A percentile compares a stretch with the other conserved stretches of the same genome.
These are phyloP conservation scores for Peromyscus eremicus DNA, from an alignment of 2,797 vertebrate species.

Conservation along the genomic window DNA sequence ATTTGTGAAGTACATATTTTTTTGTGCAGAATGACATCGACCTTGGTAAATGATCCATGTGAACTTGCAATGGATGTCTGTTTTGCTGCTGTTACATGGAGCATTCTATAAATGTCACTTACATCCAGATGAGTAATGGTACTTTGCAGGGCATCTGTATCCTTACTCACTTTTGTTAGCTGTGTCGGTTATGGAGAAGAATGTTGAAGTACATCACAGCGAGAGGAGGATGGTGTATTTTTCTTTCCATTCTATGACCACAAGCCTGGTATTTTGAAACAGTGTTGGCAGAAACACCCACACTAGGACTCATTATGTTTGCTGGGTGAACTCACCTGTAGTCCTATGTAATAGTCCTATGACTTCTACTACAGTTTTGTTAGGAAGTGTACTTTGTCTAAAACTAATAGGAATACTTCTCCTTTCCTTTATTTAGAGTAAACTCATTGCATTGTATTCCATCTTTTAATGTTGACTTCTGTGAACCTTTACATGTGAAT, in stretches of 20 bases:
- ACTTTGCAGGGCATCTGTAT: not conserved
- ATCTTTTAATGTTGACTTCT: not conserved
- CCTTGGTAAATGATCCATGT: not conserved
- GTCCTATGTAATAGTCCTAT: not conserved
- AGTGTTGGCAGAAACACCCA: not conserved
- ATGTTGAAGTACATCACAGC: not conserved
- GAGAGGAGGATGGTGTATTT: not conserved
- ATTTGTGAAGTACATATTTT: not conserved
- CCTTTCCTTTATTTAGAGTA: not conserved
- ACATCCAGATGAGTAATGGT: not conserved
- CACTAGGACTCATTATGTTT: not conserved
- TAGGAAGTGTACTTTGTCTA: not conserved
- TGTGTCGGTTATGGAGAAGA: not conserved
- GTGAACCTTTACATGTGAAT: not conserved
- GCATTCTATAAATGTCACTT: not conserved
- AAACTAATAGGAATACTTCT: constrained; percentile 5
- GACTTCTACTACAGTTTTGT: not conserved
- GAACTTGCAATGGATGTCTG: not conserved
- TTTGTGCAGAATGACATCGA: not conserved
- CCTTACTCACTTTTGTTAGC: not conserved
- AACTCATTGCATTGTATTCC: not conserved
- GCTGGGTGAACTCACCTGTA: not conserved
- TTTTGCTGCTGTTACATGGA: not conserved
- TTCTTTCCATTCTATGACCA: not conserved
- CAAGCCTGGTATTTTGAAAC: not conserved